Evolutionary conservation across 1,140 invertebrate species (phyloP).

Genomic region (Nasonia vitripennis): DNA sequence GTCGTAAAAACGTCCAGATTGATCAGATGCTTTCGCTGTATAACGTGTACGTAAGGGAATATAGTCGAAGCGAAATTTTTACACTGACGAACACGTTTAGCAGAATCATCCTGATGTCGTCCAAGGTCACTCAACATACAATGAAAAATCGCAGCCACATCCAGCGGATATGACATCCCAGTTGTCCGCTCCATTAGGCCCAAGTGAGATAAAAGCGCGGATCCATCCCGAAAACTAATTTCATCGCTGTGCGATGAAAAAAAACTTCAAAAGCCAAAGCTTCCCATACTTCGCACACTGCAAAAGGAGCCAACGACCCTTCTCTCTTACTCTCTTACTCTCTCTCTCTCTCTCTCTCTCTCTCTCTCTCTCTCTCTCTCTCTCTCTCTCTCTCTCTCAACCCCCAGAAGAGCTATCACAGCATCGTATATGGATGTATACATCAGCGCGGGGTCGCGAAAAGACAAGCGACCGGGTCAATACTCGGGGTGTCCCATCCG

Average conservation of each 20-base stretch:
- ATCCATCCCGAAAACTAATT: not conserved
- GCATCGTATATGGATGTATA: not conserved
- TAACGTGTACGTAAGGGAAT: not conserved
- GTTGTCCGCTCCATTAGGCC: conserved; percentile 26
- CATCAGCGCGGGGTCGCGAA: conserved; percentile 36
- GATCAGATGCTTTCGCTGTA: not conserved
- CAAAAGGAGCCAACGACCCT: not conserved
- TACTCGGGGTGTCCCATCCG: conserved; percentile 68
- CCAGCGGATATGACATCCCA: not conserved
- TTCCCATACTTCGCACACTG: too few species aligned
- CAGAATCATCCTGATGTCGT: too few species aligned
- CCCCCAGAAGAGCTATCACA: not conserved
- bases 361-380: too few species aligned
- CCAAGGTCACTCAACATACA: not conserved
- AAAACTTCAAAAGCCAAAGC: not conserved
- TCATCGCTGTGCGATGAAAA: not conserved
- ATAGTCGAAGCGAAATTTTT: not conserved
- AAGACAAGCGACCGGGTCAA: conserved; percentile 68
- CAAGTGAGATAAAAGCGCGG: not conserved
- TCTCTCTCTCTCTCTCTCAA: not conserved
- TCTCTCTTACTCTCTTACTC: not conserved
- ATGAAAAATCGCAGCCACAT: not conserved
- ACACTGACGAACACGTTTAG: not conserved
- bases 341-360: too few species aligned
- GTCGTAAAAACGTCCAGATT: not conserved